Conservation (phyloP, 1,140 invertebrate species). For the Meloidogyne floridensis region DNA sequence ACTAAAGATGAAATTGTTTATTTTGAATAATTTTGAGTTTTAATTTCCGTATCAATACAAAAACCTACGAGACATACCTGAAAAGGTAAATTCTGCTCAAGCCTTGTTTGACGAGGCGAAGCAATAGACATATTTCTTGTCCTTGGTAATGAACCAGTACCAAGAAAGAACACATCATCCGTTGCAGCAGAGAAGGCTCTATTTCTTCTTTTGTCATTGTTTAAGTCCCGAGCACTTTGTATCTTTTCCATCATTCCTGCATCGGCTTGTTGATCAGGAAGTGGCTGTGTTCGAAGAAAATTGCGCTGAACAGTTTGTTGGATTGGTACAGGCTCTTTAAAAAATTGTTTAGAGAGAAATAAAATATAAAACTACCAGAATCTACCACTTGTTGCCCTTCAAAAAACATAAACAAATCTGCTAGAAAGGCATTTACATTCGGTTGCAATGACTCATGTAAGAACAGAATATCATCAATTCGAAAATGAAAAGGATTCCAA, state of each 20-base stretch:
- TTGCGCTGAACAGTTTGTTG: slow-evolving; percentile 10
- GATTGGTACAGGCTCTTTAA: background rate
- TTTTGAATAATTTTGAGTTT: too few species aligned
- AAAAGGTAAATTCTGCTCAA: background rate
- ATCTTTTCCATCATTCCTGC: background rate
- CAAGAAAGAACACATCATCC: background rate
- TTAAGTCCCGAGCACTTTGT: background rate
- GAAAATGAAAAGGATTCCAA: slow-evolving; percentile 87
- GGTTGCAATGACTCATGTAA: slow-evolving; percentile 85
- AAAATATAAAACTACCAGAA: slow-evolving; percentile 17
- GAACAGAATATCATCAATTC: slow-evolving; percentile 91
- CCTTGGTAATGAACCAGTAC: background rate
- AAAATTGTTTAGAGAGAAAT: background rate
- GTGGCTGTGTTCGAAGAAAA: slow-evolving; percentile 1
- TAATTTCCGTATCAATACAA: too few species aligned
- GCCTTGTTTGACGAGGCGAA: background rate
- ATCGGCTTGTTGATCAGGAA: background rate
- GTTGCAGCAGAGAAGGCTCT: background rate
- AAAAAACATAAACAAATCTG: slow-evolving; percentile 90
- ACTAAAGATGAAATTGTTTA: background rate
- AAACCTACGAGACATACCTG: background rate
- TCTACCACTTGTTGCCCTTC: slow-evolving; percentile 69
- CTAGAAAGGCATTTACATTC: slow-evolving; percentile 88
- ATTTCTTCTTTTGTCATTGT: slow-evolving; percentile 9
- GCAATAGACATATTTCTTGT: background rate